Percentiles rank a stretch among this genome's conserved stretches.
phyloP scores from a whole-genome alignment of 1,140 invertebrate species.

The Euglossa dilemma region DNA sequence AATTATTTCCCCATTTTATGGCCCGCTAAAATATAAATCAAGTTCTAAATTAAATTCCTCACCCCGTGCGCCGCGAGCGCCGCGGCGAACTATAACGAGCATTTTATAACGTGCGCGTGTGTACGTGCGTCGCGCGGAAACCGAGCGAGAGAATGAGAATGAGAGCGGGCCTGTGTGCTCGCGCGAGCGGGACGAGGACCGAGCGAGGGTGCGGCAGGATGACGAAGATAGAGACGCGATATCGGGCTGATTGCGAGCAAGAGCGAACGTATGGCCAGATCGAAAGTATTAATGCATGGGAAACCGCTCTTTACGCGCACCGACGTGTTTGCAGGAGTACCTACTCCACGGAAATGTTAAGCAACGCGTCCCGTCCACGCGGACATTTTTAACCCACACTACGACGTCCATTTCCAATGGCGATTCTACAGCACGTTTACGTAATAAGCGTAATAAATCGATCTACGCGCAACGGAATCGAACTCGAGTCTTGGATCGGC shows the following conservation, averaged over 20 bases:
- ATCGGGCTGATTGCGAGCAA: slow-evolving; percentile 33
- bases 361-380: too few species aligned
- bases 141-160: slow-evolving; percentile 31
- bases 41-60: slow-evolving; percentile 82
- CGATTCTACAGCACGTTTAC: background rate
- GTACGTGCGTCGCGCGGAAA: slow-evolving; percentile 43
- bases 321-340: background rate
- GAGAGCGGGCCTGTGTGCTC: slow-evolving; percentile 25
- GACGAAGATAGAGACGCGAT: slow-evolving; percentile 6
- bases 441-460: background rate
- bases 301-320: background rate
- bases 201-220: background rate
- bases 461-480: background rate
- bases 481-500: background rate
- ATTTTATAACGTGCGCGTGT: slow-evolving; percentile 75
- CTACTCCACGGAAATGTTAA: background rate
- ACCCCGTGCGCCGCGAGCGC: slow-evolving; percentile 59
- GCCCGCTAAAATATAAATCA: slow-evolving; percentile 81
- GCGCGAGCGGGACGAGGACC: background rate
- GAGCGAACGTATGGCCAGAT: background rate
- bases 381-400: background rate
- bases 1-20: slow-evolving; percentile 82
- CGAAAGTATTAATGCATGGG: background rate
- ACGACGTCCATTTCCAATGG: background rate
- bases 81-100: slow-evolving; percentile 76